Evolutionary conservation across 92 coral and sea anemone species (phyloP).

Genomic region (Bergia puertoricense): DNA sequence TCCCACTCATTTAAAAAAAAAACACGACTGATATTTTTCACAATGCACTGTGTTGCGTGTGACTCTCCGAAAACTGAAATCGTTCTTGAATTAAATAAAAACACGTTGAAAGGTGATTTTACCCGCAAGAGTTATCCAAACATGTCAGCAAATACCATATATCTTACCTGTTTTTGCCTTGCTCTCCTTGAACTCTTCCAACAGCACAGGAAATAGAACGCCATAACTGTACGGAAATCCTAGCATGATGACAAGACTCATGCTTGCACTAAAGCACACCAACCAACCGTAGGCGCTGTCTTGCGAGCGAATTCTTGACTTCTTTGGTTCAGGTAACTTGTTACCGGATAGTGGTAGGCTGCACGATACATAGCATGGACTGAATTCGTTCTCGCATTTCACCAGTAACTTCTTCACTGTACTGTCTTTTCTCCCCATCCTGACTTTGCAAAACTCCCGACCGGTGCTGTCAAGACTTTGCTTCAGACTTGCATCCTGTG

Average conservation of each 20-base stretch:
- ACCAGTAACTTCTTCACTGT: constrained; percentile 17
- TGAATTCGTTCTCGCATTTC: constrained; percentile 21
- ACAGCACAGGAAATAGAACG: constrained; percentile 31
- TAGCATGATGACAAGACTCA: constrained; percentile 21
- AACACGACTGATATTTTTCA: too few species aligned
- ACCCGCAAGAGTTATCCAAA: too few species aligned
- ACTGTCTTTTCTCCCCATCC: background rate
- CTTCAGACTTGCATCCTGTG: background rate
- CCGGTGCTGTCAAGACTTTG: background rate
- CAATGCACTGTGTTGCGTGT: too few species aligned
- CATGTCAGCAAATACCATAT: background rate
- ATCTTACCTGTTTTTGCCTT: constrained; percentile 31
- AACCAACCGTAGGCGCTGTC: constrained; percentile 28
- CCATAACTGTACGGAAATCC: constrained; percentile 27
- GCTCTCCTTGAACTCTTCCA: constrained; percentile 33
- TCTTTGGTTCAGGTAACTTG: background rate
- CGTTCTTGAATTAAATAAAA: too few species aligned
- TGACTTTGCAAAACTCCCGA: background rate
- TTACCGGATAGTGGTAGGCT: constrained; percentile 17
- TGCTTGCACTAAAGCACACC: constrained; percentile 32
- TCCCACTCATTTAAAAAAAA: too few species aligned
- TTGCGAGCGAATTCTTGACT: constrained; percentile 14
- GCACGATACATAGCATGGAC: constrained; percentile 25
- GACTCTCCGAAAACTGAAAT: too few species aligned
- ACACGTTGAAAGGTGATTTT: too few species aligned